phyloP scores from a whole-genome alignment of 2,113 vertebrate species.

The Calidris pygmaea region DNA sequence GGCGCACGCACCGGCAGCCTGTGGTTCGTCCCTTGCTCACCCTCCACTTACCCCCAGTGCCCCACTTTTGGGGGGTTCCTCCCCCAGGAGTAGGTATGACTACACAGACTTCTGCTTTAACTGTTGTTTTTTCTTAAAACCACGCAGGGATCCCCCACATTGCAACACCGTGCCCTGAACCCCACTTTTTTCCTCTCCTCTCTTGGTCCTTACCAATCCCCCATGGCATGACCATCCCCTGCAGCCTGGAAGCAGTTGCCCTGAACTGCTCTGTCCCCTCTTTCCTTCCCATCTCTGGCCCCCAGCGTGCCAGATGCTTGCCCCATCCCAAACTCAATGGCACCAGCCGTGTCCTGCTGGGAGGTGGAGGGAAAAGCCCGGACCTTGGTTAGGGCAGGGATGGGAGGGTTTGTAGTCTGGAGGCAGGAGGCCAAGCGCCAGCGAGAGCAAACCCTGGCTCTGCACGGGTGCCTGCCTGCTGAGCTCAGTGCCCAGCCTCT shows the following conservation, averaged over 20 bases:
- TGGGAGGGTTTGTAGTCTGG: not conserved
- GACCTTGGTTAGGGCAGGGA: not conserved
- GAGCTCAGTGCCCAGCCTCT: not conserved
- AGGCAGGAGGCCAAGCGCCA: not conserved
- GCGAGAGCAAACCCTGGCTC: not conserved
- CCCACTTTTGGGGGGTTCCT: not conserved
- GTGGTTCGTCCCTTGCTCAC: not conserved
- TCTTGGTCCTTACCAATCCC: not conserved
- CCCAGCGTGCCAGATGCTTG: rapidly evolving
- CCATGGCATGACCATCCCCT: not conserved
- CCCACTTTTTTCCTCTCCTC: not conserved
- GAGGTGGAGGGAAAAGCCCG: not conserved
- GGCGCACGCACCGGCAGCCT: not conserved
- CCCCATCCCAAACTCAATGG: rapidly evolving
- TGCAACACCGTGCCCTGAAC: rapidly evolving
- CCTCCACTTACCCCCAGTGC: not conserved
- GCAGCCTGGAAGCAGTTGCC: not conserved
- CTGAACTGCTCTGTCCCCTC: not conserved
- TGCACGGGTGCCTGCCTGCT: rapidly evolving
- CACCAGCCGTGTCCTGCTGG: not conserved
- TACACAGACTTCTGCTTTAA: not conserved
- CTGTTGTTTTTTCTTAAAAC: not conserved
- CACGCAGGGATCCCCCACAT: rapidly evolving
- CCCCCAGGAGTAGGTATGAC: not conserved
- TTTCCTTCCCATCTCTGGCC: not conserved